Conservation (phyloP, 37 sponge, comb jelly and placozoan genomes). For the Bolinopsis microptera region DNA sequence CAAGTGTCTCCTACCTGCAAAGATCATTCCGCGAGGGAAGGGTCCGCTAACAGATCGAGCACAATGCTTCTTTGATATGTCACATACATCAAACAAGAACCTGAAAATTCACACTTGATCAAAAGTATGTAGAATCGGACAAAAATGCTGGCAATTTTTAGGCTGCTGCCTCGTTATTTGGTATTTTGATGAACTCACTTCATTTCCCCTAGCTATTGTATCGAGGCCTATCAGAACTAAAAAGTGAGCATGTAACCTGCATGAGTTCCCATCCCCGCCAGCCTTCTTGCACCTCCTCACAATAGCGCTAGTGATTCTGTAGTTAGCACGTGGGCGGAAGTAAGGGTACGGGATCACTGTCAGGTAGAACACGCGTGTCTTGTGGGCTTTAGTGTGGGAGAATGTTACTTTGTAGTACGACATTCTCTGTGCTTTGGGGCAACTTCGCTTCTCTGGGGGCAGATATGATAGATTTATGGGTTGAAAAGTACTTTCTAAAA, state of each 20-base stretch:
- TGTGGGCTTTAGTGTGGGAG: neutral
- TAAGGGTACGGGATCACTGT: neutral
- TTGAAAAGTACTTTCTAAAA: too few relatives aligned
- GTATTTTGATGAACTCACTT: too few relatives aligned
- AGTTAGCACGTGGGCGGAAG: neutral
- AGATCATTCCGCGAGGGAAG: neutral
- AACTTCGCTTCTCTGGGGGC: neutral
- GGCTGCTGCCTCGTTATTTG: too few relatives aligned
- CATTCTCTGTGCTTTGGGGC: neutral
- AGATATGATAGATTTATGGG: too few relatives aligned
- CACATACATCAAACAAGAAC: neutral
- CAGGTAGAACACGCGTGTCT: neutral
- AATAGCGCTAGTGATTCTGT: neutral
- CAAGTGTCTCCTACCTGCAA: too few relatives aligned
- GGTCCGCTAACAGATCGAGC: neutral
- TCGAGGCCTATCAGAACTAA: too few relatives aligned
- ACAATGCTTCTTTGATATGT: neutral
- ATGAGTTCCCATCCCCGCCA: neutral
- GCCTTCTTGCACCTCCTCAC: neutral
- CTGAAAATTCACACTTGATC: too few relatives aligned
- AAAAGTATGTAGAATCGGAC: too few relatives aligned
- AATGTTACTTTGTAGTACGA: neutral
- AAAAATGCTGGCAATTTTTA: too few relatives aligned
- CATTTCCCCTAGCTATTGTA: too few relatives aligned
- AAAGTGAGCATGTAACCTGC: too few relatives aligned